Percentiles rank a stretch among this genome's conserved stretches.
These are phyloP conservation scores for Agrotis exclamationis DNA, from an alignment of 2,888 invertebrate species.

Conservation along the genomic window DNA sequence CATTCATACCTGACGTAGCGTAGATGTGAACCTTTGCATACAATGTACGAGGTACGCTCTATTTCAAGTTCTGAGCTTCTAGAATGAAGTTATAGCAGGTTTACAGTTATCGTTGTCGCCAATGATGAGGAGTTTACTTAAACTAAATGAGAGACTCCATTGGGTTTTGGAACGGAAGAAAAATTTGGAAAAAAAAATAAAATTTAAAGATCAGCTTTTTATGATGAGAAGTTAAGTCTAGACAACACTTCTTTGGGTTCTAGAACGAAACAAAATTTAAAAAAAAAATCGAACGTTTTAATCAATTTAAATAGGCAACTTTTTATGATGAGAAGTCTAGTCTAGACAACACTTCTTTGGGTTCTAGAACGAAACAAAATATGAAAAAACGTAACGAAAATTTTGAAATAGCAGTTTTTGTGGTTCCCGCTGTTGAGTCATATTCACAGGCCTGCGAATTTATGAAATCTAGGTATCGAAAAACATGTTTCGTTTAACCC, in stretches of 20 bases:
- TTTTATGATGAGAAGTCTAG: too few relatives aligned
- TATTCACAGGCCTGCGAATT: not conserved
- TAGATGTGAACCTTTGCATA: constrained; percentile 62
- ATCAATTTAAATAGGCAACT: too few relatives aligned
- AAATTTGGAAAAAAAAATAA: too few relatives aligned
- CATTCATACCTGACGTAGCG: constrained; percentile 64
- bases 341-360: not conserved
- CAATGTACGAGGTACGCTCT: constrained; percentile 38
- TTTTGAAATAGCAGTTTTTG: too few relatives aligned
- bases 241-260: too few relatives aligned
- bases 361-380: not conserved
- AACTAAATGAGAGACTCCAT: too few relatives aligned
- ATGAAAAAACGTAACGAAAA: too few relatives aligned
- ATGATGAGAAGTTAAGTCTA: not conserved
- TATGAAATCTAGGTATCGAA: not conserved
- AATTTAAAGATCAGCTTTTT: too few relatives aligned
- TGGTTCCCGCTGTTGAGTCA: not conserved
- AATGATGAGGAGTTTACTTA: not conserved
- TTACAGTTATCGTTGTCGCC: constrained; percentile 30
- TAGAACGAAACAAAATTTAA: too few relatives aligned
- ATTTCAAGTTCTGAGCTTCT: constrained; percentile 42
- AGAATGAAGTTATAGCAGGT: constrained; percentile 18
- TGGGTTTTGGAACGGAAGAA: not conserved
- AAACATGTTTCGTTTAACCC: too few relatives aligned
- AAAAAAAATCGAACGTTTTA: too few relatives aligned